These are phyloP conservation scores for Gymnocypris eckloni DNA, from an alignment of 2,797 vertebrate genomes.

Conservation along the genomic window DNA sequence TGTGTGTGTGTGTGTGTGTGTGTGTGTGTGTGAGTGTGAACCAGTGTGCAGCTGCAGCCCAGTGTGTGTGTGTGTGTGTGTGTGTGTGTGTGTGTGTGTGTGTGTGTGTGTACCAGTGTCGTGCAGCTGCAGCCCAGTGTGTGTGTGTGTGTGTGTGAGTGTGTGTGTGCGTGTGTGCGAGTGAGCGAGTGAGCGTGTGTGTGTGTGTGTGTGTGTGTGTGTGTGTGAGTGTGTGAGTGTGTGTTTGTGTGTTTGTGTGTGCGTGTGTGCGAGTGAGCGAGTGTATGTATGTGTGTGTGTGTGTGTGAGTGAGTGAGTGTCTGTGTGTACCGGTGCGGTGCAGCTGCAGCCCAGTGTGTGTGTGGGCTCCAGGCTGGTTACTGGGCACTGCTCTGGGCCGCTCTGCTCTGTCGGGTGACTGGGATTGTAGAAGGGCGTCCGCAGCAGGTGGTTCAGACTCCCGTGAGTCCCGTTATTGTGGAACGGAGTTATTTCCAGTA, in stretches of 20 bases:
- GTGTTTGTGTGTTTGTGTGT: neutral
- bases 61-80: neutral
- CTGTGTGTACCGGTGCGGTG: slow-evolving; percentile 60
- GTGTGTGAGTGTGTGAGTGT: neutral
- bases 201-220: neutral
- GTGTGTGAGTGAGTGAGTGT: neutral
- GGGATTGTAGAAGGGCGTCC: slow-evolving; percentile 64
- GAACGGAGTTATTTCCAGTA: slow-evolving; percentile 74
- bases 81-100: neutral
- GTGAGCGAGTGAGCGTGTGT: slow-evolving; percentile 20
- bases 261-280: neutral
- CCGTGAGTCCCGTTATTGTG: slow-evolving; percentile 82
- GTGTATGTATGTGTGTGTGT: neutral
- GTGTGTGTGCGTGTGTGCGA: neutral
- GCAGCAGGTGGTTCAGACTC: slow-evolving; percentile 81
- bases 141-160: slow-evolving; percentile 34
- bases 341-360: slow-evolving; percentile 73
- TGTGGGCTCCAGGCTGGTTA: slow-evolving; percentile 63
- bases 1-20: no score
- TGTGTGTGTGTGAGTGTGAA: no score
- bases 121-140: slow-evolving; percentile 53
- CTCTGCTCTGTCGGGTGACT: slow-evolving; percentile 67
- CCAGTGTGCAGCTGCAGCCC: no score
- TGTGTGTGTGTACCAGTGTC: slow-evolving; percentile 61
- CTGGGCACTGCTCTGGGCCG: slow-evolving; percentile 53